These are phyloP conservation scores for Hydriomena furcata DNA, from an alignment of 2,888 invertebrate species.

Conservation along the genomic window DNA sequence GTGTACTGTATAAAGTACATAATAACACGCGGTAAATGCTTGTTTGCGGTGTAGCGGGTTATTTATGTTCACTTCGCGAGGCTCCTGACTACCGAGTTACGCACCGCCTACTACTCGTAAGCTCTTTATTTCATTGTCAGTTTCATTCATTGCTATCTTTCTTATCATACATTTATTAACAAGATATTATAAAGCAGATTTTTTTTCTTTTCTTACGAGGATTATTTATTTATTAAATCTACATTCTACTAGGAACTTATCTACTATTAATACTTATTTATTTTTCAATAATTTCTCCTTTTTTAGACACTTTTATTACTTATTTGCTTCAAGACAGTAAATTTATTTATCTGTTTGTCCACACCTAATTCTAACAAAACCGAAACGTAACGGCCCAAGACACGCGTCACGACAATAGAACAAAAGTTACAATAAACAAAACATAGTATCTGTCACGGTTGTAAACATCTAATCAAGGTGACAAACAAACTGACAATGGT, in stretches of 20 bases:
- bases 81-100: slow-evolving; percentile 65
- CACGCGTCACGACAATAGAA: slow-evolving; percentile 61
- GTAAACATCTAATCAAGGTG: slow-evolving; percentile 63
- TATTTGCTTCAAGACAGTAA: slow-evolving; percentile 17
- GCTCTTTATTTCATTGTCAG: slow-evolving; percentile 36
- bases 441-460: slow-evolving; percentile 65
- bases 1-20: slow-evolving; percentile 69
- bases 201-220: too few species aligned
- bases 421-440: slow-evolving; percentile 53
- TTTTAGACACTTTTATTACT: too few species aligned
- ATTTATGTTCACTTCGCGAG: slow-evolving; percentile 64
- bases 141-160: slow-evolving; percentile 9
- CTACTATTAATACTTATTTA: too few species aligned
- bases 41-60: slow-evolving; percentile 71
- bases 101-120: slow-evolving; percentile 66
- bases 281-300: too few species aligned
- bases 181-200: neutral
- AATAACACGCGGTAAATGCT: slow-evolving; percentile 74
- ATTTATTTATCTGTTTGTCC: slow-evolving; percentile 14
- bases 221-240: too few species aligned
- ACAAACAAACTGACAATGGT: slow-evolving; percentile 60
- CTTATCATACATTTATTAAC: too few species aligned
- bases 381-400: slow-evolving; percentile 57
- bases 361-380: slow-evolving; percentile 32
- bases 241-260: too few species aligned